Evolutionary conservation across 2,113 vertebrate species (phyloP).

Genomic region (Halcyon malimbica): DNA sequence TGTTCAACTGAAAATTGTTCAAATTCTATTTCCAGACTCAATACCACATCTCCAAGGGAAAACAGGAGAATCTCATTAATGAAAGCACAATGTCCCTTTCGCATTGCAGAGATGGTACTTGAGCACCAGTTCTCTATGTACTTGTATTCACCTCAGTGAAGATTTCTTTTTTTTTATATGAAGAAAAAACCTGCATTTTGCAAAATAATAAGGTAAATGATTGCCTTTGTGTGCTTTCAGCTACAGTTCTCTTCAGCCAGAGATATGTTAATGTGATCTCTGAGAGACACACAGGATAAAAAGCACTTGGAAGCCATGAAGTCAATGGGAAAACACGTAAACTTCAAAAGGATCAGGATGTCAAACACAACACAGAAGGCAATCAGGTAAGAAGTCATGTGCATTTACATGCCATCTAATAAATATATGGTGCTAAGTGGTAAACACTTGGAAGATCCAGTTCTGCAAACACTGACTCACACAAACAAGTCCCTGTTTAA

Average conservation of each 20-base stretch:
- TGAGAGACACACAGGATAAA: background rate
- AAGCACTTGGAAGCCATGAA: background rate
- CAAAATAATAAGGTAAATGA: background rate
- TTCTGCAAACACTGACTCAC: background rate
- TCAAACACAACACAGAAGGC: background rate
- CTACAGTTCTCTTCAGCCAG: background rate
- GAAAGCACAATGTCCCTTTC: background rate
- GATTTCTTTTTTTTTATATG: background rate
- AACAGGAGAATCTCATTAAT: background rate
- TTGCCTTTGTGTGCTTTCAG: background rate
- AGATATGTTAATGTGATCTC: background rate
- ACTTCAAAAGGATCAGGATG: background rate
- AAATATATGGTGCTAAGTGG: background rate
- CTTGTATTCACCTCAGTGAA: background rate
- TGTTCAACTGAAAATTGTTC: constrained; percentile 12
- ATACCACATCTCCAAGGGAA: background rate
- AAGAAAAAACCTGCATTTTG: background rate
- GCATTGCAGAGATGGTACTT: background rate
- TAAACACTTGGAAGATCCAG: background rate
- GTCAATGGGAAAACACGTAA: background rate
- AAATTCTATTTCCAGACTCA: constrained; percentile 26
- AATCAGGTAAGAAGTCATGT: background rate
- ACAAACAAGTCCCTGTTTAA: background rate
- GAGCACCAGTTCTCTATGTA: background rate
- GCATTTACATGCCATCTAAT: background rate